Evolutionary conservation across 1,140 invertebrate genomes (phyloP), one percentile per base, ranked within the genome.

Genomic region (Arion vulgaris): DNA sequence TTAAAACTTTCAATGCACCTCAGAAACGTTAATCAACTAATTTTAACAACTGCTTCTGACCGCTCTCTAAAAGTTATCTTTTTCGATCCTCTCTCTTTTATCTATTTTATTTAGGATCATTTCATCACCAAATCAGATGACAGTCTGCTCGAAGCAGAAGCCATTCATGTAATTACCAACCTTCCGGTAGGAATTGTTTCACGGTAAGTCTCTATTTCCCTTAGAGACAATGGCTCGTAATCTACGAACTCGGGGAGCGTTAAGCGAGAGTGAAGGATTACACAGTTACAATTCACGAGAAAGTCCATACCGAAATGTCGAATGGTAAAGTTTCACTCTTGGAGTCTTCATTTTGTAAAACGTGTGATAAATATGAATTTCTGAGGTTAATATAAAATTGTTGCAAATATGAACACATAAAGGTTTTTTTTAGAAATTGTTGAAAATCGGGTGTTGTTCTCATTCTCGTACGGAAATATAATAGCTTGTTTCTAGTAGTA

Each of bases 101-200:
- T 26, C 34, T 13, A 15, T 41, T 75, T 76, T 76, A 23, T 39
- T 72, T n/a, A n/a, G 11, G 19, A 72, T 26, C 71, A 72, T 72
- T 38, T 41, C 71, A 75, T 75, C 73, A 51, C 32, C 73, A 39
- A 51, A 75, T 75, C 41, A 49, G 32, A 2, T 75, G 73, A 75
- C 73, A 75, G 45, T 28, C 45, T 75, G 13, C 19, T 5, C 28
- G 26, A 51, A 11, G 73, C 73, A 34, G 28, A 41, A 28, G 73
- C 45, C 5, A 75, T 75, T 75, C 73, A 28, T 34, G 73, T 75
- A 75, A 75, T 75, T 75, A 75, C 73, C 73, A 75, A 75, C 32
- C 53, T 75, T 75, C 73, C 73, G 73, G 26, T 75, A 75, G 73
- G 73, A 75, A 75, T 75, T 75, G 73, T 75, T 51, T 36, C 32